phyloP scores from a whole-genome alignment of 2,113 vertebrate genomes.

The Saccopteryx bilineata region DNA sequence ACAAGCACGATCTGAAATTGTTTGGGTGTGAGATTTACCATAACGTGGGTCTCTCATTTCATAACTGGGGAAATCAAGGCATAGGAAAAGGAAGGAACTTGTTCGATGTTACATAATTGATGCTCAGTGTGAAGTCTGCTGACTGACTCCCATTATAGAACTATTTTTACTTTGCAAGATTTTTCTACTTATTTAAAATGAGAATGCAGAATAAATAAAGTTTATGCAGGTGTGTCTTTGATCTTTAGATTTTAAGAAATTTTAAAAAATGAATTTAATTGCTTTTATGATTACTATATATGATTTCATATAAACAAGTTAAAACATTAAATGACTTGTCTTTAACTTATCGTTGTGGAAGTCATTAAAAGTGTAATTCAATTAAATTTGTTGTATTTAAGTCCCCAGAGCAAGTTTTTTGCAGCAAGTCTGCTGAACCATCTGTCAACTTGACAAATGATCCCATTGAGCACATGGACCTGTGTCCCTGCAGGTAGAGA shows the following conservation, averaged over 20 bases:
- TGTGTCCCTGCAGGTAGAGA: neutral
- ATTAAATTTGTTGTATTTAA: conserved; percentile 35
- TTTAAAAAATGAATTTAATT: conserved; percentile 5
- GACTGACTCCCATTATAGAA: neutral
- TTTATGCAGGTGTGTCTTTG: neutral
- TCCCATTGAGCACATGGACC: fast-evolving
- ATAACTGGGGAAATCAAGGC: neutral
- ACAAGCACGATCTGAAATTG: neutral
- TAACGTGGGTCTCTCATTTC: neutral
- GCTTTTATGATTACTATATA: conserved; percentile 31
- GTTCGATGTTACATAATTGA: neutral
- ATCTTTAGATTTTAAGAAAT: conserved; percentile 11
- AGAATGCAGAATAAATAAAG: neutral
- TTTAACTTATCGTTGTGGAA: conserved; percentile 7
- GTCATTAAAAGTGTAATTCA: conserved; percentile 47
- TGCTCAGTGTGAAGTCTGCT: neutral
- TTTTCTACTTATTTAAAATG: conserved; percentile 5
- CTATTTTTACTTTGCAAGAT: conserved; percentile 9
- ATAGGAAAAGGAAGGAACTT: neutral
- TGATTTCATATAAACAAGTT: conserved; percentile 50
- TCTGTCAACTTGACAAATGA: conserved; percentile 24
- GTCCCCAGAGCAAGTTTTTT: conserved; percentile 4
- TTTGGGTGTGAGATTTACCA: neutral
- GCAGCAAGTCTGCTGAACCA: neutral
- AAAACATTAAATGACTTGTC: conserved; percentile 19